Percentiles rank a stretch among this genome's conserved stretches.
Conservation (phyloP, 2,888 invertebrate species). For the Chirona hameri region DNA sequence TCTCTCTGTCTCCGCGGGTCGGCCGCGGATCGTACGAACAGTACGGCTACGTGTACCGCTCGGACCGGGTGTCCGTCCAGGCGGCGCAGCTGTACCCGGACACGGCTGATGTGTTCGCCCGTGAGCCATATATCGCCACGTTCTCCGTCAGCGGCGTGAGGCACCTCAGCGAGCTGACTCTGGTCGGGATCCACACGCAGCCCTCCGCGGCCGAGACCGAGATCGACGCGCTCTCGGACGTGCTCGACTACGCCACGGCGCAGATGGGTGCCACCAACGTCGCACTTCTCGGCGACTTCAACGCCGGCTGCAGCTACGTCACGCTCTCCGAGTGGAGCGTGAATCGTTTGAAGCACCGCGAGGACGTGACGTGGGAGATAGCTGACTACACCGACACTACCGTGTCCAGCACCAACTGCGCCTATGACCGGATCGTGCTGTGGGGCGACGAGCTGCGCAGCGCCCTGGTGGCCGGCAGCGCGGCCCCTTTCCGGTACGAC, state of each 20-base stretch:
- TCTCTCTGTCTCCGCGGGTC: conserved; percentile 29
- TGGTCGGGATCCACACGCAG: conserved; percentile 34
- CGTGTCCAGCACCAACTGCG: conserved; percentile 33
- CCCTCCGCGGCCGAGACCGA: conserved; percentile 32
- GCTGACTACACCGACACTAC: conserved; percentile 42
- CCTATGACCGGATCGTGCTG: conserved; percentile 35
- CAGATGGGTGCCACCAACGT: conserved; percentile 12
- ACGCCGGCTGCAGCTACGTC: conserved; percentile 50
- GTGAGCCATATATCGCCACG: conserved; percentile 34
- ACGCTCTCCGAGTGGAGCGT: conserved; percentile 48
- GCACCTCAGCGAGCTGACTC: conserved; percentile 12
- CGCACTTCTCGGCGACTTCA: conserved; percentile 35
- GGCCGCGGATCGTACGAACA: background rate
- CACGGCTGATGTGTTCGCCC: conserved; percentile 8
- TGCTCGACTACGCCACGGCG: conserved; percentile 31
- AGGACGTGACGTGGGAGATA: conserved; percentile 58
- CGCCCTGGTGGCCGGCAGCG: no score
- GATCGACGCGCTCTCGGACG: conserved; percentile 36
- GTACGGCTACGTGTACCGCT: conserved; percentile 11
- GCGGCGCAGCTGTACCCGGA: background rate
- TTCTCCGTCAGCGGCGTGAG: conserved; percentile 6
- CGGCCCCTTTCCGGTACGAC: no score
- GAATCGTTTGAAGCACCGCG: conserved; percentile 47
- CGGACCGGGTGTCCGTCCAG: background rate
- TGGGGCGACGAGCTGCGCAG: no score